Evolutionary conservation across 2,797 vertebrate species (phyloP).

Genomic region (Mormyrops boulengeri): DNA sequence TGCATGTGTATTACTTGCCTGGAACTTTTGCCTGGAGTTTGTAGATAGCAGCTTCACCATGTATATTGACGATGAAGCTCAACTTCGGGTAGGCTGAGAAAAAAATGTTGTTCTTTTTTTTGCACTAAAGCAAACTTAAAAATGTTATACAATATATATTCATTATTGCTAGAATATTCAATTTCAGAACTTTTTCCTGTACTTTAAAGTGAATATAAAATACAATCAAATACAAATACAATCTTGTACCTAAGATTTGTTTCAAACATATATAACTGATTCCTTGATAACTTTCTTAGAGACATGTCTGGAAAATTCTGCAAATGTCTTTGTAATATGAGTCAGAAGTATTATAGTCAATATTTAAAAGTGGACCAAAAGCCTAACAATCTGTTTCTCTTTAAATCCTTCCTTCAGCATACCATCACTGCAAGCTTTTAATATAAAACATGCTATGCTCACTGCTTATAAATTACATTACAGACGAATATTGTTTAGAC

Average conservation of each 20-base stretch:
- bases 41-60: not conserved
- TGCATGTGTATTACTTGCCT: not conserved
- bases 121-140: not conserved
- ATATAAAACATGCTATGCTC: constrained; percentile 48
- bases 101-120: not conserved
- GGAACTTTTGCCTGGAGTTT: not conserved
- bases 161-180: not conserved
- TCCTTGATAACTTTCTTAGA: not conserved
- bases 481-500: constrained; percentile 57
- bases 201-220: not conserved
- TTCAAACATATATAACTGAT: not conserved
- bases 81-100: not conserved
- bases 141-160: not conserved
- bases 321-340: not conserved
- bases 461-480: constrained; percentile 58
- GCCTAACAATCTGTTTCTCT: not conserved
- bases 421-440: constrained; percentile 30
- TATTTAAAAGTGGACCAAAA: constrained; percentile 7
- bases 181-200: not conserved
- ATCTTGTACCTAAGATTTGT: not conserved
- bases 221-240: not conserved
- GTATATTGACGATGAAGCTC: not conserved
- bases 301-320: not conserved
- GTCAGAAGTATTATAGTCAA: not conserved
- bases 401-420: constrained; percentile 31